Evolutionary conservation across 2,797 vertebrate species (phyloP), one percentile per base, ranked within the genome.

Genomic region (Hydrophis major): DNA sequence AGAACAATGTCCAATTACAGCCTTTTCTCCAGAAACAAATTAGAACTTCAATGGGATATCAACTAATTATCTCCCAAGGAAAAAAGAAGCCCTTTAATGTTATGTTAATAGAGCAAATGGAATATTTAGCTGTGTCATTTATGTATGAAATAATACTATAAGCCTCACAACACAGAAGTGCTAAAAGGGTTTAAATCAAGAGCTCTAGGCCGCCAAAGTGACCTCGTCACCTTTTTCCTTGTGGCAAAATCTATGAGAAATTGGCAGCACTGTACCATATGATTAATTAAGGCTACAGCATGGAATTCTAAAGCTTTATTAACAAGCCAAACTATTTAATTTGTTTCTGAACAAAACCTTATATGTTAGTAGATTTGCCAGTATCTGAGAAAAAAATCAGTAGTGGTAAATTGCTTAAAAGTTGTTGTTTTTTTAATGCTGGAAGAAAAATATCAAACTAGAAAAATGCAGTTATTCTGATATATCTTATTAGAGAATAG

Each of bases 21-120:
- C 27, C 50, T 95, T 93, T 94, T 95, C 93, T 96, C 93, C 92
- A 27, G 94, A 94, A 97, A 95, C 89, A 96, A 95, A 94, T 94
- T 93, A 93, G 92, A 95, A 95, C 88, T 93, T 95, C 90, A 92
- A 8, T 69, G n/a, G 16, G 50, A 3, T 92, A 94, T 94, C 93
- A 94, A 93, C 63, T 89, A 95, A 95, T 86, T 95, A 93, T 91
- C 92, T 95, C 56, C 11, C 87, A 92, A 93, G 63, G 61, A 89
- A 94, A 92, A 4, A 32, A 42, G 74, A 27, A 5, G 22, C 4
- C 86, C 92, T 94, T 95, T 94, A 92, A 92, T 95, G 95, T 95
- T 42, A 89, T 95, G 61, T 92, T 95, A 94, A 90, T 90, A 94
- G 66, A 56, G 20, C 16, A 93, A 95, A 95, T 96, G 74, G 55